Conservation (phyloP, 2,888 invertebrate genomes). For the Cataglyphis rosenhaueri region DNA sequence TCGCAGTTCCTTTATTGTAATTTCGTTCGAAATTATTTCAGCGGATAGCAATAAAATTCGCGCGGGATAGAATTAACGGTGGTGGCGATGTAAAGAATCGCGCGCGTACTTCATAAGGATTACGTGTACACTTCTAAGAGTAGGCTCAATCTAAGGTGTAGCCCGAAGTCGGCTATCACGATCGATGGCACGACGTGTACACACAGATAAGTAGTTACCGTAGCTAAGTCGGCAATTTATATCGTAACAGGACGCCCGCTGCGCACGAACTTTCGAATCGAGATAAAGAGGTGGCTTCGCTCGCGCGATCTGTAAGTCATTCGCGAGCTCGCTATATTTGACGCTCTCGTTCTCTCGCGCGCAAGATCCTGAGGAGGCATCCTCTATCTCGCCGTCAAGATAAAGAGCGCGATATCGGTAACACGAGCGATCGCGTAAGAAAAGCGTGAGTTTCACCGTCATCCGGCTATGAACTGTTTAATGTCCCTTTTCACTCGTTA, state of each 20-base stretch:
- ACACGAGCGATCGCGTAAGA: slow-evolving; percentile 19
- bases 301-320: slow-evolving; percentile 36
- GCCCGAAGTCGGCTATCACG: slow-evolving; percentile 35
- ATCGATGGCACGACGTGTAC: slow-evolving; percentile 44
- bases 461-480: slow-evolving; percentile 8
- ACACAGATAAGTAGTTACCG: slow-evolving; percentile 58
- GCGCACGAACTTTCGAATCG: slow-evolving; percentile 58
- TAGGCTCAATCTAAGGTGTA: slow-evolving; percentile 6
- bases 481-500: not conserved
- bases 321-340: slow-evolving; percentile 33
- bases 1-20: not conserved
- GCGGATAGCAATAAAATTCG: not conserved
- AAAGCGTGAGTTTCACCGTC: slow-evolving; percentile 6
- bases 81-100: slow-evolving; percentile 12
- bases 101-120: slow-evolving; percentile 21
- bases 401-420: slow-evolving; percentile 34
- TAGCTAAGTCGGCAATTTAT: slow-evolving; percentile 62
- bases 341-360: slow-evolving; percentile 48
- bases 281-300: slow-evolving; percentile 49
- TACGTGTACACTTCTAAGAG: slow-evolving; percentile 1
- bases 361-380: slow-evolving; percentile 10
- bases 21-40: slow-evolving; percentile 16
- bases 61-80: not conserved
- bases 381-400: slow-evolving; percentile 29
- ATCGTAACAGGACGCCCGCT: slow-evolving; percentile 64